A percentile compares a stretch with the other conserved stretches of the same genome.
phyloP scores from a whole-genome alignment of 2,113 vertebrate species.

The Marcusenius ussheri region DNA sequence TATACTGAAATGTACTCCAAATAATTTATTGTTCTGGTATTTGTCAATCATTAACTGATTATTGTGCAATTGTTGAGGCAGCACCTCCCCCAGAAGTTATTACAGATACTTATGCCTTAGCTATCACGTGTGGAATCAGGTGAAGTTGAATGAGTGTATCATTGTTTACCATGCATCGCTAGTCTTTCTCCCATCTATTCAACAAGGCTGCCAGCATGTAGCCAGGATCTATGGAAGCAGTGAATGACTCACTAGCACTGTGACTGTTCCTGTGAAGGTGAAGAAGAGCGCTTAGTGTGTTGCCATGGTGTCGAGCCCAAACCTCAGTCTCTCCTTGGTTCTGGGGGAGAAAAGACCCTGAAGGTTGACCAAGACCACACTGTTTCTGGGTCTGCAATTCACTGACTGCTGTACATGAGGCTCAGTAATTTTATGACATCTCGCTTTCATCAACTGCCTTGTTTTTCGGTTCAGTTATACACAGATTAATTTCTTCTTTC shows the following conservation, averaged over 20 bases:
- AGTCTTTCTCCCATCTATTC: conserved; percentile 42
- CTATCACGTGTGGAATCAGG: not conserved
- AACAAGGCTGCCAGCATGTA: conserved; percentile 48
- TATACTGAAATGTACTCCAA: not conserved
- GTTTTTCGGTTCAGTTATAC: not conserved
- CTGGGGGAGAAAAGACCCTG: conserved; percentile 16
- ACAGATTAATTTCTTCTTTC: not conserved
- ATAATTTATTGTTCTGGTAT: not conserved
- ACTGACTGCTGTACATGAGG: not conserved
- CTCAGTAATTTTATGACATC: not conserved
- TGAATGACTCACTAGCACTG: conserved; percentile 60
- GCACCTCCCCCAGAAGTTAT: not conserved
- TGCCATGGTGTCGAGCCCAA: conserved; percentile 30
- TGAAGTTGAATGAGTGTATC: not conserved
- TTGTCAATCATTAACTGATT: not conserved
- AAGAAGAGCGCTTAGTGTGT: conserved; percentile 28
- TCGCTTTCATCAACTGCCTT: not conserved
- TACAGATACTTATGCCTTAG: not conserved
- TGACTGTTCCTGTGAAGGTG: conserved; percentile 48
- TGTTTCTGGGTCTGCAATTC: not conserved
- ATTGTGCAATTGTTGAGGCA: not conserved
- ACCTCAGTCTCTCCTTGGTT: conserved; percentile 21
- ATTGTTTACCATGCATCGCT: conserved; percentile 53
- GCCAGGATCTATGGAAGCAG: conserved; percentile 50
- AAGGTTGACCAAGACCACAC: conserved; percentile 18